Evolutionary conservation across 2,797 vertebrate species (phyloP), one percentile per base, ranked within the genome.

Genomic region (Pantherophis alleghaniensis): DNA sequence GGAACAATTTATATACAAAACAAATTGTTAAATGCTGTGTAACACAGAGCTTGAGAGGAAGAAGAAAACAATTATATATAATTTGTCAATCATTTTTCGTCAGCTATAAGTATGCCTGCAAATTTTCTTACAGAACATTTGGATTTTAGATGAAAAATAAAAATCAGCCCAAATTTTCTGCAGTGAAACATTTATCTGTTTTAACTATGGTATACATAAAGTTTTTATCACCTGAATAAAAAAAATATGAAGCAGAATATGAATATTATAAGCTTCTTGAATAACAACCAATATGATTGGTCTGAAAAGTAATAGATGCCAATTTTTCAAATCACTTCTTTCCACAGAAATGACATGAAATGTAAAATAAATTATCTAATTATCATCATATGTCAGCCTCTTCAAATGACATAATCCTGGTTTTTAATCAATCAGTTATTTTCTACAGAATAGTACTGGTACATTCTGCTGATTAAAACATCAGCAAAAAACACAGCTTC

Each of bases 291-390:
- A 60, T 92, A 87, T 63, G 90, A 96, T 95, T 94, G 87, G 88
- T 88, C 88, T 59, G 91, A 96, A 95, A 96, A 97, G 95, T 18
- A 96, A 95, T 83, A 94, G 83, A 91, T 92, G 90, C 61, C 94
- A 95, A 94, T 94, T 95, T 94, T 88, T 94, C 91, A 94, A 92
- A 93, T 83, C 91, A 97, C 91, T 86, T 0, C 96, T 92, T 96
- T 94, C 83, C 91, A 86, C 89, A 92, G 91, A 94, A 97, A 95
- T 97, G 94, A 96, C 69, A 91, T 93, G 83, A 95, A 86, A 47
- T 92, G 87, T 96, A 92, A 91, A 96, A 96, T 96, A 96, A 96
- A 97, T 97, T 87, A 95, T 95, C 96, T 96, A 97, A 96, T 97
- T 97, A 96, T 94, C 90, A 94, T 95, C 93, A 97, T 93, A 96